Evolutionary conservation across 2,888 invertebrate species (phyloP).

Genomic region (Pollenia amentaria): DNA sequence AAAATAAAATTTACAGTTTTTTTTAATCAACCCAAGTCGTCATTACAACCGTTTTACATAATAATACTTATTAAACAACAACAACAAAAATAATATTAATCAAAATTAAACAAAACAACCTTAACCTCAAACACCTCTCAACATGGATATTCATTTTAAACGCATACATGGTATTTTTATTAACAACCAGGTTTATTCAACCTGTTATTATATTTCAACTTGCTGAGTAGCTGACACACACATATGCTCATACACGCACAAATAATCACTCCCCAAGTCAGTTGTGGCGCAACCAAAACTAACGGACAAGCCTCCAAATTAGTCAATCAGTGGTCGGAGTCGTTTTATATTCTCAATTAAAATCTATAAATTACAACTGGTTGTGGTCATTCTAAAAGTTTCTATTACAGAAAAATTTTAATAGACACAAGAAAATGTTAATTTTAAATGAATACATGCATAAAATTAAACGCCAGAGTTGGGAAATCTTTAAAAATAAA

Average conservation of each 20-base stretch:
- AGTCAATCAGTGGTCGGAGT: slow-evolving; percentile 6
- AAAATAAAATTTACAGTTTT: too few species aligned
- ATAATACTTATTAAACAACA: neutral
- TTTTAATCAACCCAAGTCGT: too few species aligned
- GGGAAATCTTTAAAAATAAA: neutral
- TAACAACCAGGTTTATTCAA: slow-evolving; percentile 43
- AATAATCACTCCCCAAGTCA: neutral
- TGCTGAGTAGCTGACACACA: neutral
- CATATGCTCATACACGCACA: neutral
- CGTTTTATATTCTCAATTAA: neutral
- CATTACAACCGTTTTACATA: neutral
- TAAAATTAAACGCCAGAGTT: neutral
- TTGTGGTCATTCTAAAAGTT: slow-evolving; percentile 5
- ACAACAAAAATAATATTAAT: neutral
- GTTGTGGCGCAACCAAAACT: slow-evolving; percentile 28
- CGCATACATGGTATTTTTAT: slow-evolving; percentile 17
- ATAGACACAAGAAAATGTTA: neutral
- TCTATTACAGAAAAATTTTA: neutral
- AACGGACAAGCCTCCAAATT: slow-evolving; percentile 60
- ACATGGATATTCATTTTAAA: neutral
- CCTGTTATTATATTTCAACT: slow-evolving; percentile 10
- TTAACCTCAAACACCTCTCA: slow-evolving; percentile 55
- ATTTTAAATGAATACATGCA: neutral
- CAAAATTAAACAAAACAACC: slow-evolving; percentile 30
- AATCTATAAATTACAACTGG: slow-evolving; percentile 40